These are phyloP conservation scores for Dicentrarchus labrax DNA, from an alignment of 2,113 vertebrate genomes.

Conservation along the genomic window DNA sequence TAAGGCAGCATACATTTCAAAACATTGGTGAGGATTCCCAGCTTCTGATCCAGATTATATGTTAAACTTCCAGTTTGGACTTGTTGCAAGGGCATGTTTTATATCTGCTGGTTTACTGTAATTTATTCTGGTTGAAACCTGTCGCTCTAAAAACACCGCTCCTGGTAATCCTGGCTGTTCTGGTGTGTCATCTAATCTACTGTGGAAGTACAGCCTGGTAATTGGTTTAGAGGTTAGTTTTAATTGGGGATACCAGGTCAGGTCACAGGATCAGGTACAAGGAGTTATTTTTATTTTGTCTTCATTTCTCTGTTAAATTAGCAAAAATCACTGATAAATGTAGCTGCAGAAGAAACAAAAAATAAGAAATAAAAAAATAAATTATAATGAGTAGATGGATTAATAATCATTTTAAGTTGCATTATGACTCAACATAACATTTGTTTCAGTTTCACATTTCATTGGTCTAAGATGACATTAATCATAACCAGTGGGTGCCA, in stretches of 20 bases:
- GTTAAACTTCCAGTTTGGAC: not conserved
- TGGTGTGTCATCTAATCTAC: slow-evolving; percentile 16
- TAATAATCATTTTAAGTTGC: not conserved
- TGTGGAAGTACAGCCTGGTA: slow-evolving; percentile 12
- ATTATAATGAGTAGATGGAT: not conserved
- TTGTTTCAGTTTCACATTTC: not conserved
- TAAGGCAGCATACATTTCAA: not conserved
- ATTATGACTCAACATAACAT: not conserved
- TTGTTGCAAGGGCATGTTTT: not conserved
- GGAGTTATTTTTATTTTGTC: not conserved
- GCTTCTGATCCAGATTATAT: too few species aligned
- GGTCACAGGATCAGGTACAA: slow-evolving; percentile 1
- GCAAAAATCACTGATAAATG: not conserved
- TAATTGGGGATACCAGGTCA: slow-evolving; percentile 12
- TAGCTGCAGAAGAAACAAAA: not conserved
- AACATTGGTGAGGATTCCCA: not conserved
- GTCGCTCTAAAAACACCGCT: slow-evolving; percentile 14
- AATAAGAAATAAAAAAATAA: not conserved
- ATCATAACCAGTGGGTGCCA: not conserved
- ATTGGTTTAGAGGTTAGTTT: slow-evolving; percentile 47
- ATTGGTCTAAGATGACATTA: not conserved
- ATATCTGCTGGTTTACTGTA: not conserved
- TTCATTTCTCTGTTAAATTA: not conserved
- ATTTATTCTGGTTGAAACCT: not conserved
- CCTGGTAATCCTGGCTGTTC: slow-evolving; percentile 27